Conservation (phyloP, 2,888 invertebrate genomes). For the Papilio demoleus region DNA sequence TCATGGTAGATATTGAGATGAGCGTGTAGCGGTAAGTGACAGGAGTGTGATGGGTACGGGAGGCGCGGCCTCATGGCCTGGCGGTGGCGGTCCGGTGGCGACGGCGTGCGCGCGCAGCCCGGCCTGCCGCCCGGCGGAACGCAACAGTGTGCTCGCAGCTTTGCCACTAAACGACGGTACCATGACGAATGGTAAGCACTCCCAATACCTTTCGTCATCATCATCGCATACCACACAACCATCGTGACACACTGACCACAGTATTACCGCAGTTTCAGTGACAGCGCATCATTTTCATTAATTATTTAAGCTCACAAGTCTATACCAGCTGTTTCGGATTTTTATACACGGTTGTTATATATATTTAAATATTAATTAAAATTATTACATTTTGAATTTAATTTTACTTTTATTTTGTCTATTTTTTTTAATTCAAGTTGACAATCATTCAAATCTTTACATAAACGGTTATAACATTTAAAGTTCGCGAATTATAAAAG, state of each 20-base stretch:
- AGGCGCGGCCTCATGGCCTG: constrained; percentile 40
- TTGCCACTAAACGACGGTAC: constrained; percentile 62
- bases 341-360: background rate
- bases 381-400: constrained; percentile 42
- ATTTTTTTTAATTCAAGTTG: background rate
- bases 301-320: constrained; percentile 67
- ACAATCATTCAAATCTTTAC: background rate
- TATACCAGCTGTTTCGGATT: constrained; percentile 53
- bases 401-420: background rate
- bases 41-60: constrained; percentile 46
- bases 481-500: background rate
- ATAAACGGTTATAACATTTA: background rate
- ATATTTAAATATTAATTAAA: constrained; percentile 30
- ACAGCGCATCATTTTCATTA: constrained; percentile 62
- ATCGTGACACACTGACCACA: constrained; percentile 46
- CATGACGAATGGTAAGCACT: constrained; percentile 78
- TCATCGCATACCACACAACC: constrained; percentile 45
- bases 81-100: constrained; percentile 50
- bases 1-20: constrained; percentile 45
- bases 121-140: constrained; percentile 63
- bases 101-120: constrained; percentile 67
- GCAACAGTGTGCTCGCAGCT: constrained; percentile 81
- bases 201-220: constrained; percentile 46
- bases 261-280: constrained; percentile 58
- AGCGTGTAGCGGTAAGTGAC: constrained; percentile 53